Conservation (phyloP, 1,140 invertebrate genomes). For the Drosophila lini region DNA sequence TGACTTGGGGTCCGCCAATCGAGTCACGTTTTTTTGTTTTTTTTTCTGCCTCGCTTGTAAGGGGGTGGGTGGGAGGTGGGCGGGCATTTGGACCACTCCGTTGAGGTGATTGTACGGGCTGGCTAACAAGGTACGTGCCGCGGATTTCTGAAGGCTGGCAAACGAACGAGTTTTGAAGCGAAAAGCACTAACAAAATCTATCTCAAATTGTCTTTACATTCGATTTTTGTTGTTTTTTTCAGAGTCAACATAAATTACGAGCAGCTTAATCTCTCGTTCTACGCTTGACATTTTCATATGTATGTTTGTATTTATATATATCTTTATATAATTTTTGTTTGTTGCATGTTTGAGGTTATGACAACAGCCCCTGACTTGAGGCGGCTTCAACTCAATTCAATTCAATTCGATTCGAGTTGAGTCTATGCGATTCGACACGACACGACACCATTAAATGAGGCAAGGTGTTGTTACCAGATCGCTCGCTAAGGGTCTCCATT, state of each 20-base stretch:
- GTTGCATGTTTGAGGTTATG: slow-evolving; percentile 68
- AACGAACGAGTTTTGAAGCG: slow-evolving; percentile 67
- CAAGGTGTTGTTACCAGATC: slow-evolving; percentile 46
- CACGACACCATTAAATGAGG: slow-evolving; percentile 59
- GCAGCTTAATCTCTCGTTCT: slow-evolving; percentile 66
- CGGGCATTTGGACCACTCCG: slow-evolving; percentile 38
- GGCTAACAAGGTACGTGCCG: slow-evolving; percentile 75
- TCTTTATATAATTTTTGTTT: slow-evolving; percentile 24
- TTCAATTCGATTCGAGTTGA: slow-evolving; percentile 28
- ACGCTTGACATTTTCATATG: slow-evolving; percentile 33
- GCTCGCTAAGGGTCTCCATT: slow-evolving; percentile 44
- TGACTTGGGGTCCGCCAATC: slow-evolving; percentile 56
- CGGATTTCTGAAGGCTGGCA: slow-evolving; percentile 72
- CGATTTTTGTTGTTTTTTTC: slow-evolving; percentile 68
- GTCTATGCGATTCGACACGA: slow-evolving; percentile 48
- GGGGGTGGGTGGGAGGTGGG: background rate
- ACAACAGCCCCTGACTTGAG: slow-evolving; percentile 39
- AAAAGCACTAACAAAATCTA: slow-evolving; percentile 49
- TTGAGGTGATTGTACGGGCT: slow-evolving; percentile 74
- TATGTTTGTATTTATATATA: background rate
- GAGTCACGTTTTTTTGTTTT: slow-evolving; percentile 73
- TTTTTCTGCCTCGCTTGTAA: slow-evolving; percentile 9
- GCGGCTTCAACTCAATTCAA: slow-evolving; percentile 18
- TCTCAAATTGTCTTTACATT: slow-evolving; percentile 75
- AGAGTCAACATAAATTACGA: slow-evolving; percentile 79